Base-by-base conservation (phyloP, 1,140 invertebrate species). In the Heliconius hermathena region DNA sequence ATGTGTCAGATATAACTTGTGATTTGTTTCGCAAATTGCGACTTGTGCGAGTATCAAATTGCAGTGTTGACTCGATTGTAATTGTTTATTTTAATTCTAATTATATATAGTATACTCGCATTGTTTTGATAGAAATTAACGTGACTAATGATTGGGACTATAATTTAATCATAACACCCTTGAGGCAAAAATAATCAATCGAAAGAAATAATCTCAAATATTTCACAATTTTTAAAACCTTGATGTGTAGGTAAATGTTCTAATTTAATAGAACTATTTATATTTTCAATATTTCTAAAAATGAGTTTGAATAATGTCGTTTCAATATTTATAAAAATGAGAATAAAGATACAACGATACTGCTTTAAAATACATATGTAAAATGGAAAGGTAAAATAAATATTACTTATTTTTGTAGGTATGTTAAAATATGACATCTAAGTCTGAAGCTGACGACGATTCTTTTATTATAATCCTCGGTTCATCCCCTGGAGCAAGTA, bases 381-480 rank as follows among this genome's bases (percentile, higher is more conserved):
- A 20, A 52, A 18, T 8, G 18, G 49, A 52, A 4, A 52, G 16
- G 18, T 20, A 52, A 20, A 18, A 6, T 66, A 66, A 66, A 26
- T 13, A 66, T 16, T 29, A 8, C n/a, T 20, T 49, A 16, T 77
- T 71, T 54, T 38, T 79, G 13, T 57, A 79, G 73, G 36, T 74
- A 81, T 81, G 80, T 41, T 71, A 71, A 74, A 90, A 71, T 80
- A 92, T 93, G 90, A 79, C 87, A 77, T 75, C 83, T 66, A 89
- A 86, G 18, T 54, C 81, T n/a, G 88, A 90, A 72, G 87, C 84
- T 81, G 91, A 93, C 57, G 93, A 94, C 66, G 93, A 94, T 66
- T 94, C 92, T 2, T 93, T 94, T 79, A 93, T 94, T 60, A 90
- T 94, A 52, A 89, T 94, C 54, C 83, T 94, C 29, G 90, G 91